phyloP scores from a whole-genome alignment of 1,140 invertebrate genomes.

The Drosophila navojoa region DNA sequence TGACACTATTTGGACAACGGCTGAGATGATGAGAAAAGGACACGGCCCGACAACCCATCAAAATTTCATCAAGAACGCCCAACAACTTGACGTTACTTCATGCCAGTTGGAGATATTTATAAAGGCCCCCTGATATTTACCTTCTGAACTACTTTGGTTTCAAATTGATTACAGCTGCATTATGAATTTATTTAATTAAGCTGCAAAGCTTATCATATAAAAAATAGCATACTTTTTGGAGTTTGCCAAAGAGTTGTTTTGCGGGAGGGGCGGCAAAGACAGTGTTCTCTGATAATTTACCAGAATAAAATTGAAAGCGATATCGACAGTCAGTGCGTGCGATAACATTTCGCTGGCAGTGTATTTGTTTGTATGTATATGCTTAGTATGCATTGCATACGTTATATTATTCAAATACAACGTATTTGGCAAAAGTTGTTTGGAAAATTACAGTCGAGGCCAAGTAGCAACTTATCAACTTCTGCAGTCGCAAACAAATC shows the following conservation, averaged over 20 bases:
- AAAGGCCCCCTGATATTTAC: too few species aligned
- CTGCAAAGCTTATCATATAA: neutral
- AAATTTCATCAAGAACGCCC: neutral
- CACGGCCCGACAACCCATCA: neutral
- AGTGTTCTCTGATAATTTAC: too few species aligned
- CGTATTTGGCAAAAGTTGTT: constrained; percentile 6
- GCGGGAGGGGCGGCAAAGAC: neutral
- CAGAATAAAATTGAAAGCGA: too few species aligned
- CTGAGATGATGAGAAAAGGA: neutral
- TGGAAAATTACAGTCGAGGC: constrained; percentile 22
- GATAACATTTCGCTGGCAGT: too few species aligned
- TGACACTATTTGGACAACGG: neutral
- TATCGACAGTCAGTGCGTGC: too few species aligned
- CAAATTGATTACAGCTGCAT: too few species aligned
- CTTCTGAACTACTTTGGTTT: too few species aligned
- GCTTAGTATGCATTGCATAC: too few species aligned
- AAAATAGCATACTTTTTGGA: constrained; percentile 11
- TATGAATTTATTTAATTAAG: too few species aligned
- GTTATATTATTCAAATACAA: neutral
- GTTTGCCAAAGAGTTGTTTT: neutral
- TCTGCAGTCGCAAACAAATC: constrained; percentile 33
- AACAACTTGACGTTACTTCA: neutral
- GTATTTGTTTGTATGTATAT: too few species aligned
- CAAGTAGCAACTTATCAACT: constrained; percentile 18
- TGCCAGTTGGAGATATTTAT: neutral